Conservation (phyloP, 2,113 vertebrate species). For the Engraulis encrasicolus region DNA sequence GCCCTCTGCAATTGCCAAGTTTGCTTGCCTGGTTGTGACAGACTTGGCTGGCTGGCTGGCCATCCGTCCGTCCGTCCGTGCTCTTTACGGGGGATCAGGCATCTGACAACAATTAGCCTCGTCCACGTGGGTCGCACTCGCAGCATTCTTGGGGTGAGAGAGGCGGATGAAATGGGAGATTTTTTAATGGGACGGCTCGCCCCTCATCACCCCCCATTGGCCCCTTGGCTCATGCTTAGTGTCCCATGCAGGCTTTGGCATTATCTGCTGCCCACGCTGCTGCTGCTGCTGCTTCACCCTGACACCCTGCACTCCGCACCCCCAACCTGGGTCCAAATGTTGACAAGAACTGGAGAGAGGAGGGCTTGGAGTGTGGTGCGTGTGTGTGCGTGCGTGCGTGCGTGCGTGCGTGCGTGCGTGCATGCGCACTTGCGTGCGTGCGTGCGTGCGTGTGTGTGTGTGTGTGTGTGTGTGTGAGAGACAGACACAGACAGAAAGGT, state of each 20-base stretch:
- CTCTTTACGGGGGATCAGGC: background rate
- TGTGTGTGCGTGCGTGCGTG: background rate
- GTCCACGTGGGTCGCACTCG: background rate
- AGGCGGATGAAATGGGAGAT: background rate
- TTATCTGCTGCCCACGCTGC: no score
- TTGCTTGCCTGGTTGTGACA: no score
- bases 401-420: background rate
- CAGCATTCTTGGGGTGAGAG: background rate
- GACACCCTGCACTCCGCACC: background rate
- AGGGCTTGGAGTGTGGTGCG: background rate
- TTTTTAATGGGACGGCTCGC: background rate
- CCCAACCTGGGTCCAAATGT: background rate
- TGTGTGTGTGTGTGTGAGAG: no score
- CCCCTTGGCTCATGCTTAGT: background rate
- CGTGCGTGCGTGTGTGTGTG: background rate
- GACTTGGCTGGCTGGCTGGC: no score
- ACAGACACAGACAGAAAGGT: no score
- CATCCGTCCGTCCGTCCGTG: background rate
- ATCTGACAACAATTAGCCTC: conserved; percentile 20
- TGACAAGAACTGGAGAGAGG: background rate
- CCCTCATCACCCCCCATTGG: no score
- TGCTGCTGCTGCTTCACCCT: no score
- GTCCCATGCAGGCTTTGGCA: background rate
- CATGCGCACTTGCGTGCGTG: background rate
- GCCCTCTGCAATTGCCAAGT: no score